A percentile compares a stretch with the other conserved stretches of the same genome.
Conservation (phyloP, 1,140 invertebrate species). For the Ladona fulva region DNA sequence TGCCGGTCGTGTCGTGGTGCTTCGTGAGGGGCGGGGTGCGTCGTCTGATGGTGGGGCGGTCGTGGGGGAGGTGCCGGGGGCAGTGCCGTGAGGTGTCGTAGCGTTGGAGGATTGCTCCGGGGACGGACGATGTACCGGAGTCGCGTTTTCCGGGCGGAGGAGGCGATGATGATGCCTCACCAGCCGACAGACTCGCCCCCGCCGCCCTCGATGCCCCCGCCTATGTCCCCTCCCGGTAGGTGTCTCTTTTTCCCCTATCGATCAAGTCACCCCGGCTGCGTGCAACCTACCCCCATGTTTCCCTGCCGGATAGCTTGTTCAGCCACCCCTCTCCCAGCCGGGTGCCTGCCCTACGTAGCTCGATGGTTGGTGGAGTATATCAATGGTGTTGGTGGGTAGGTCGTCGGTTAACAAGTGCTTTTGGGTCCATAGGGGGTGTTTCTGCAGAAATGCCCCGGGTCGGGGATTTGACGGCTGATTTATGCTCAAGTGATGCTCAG, state of each 20-base stretch:
- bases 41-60: background rate
- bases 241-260: background rate
- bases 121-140: background rate
- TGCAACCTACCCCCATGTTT: background rate
- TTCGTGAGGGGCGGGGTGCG: background rate
- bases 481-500: too few species aligned
- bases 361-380: background rate
- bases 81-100: background rate
- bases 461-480: too few species aligned
- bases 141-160: constrained; percentile 4
- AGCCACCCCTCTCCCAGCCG: background rate
- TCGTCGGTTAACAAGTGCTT: too few species aligned
- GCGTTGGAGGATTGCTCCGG: background rate
- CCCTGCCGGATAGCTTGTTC: background rate
- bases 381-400: too few species aligned
- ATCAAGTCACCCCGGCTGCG: too few species aligned
- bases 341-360: background rate
- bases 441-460: too few species aligned
- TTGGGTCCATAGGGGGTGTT: too few species aligned
- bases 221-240: background rate
- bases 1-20: background rate
- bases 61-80: background rate
- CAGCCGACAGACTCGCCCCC: background rate
- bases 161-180: constrained; percentile 1
- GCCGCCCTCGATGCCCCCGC: background rate